Percentiles rank a stretch among this genome's conserved stretches.
phyloP scores from a whole-genome alignment of 2,888 invertebrate species.

The Oligia fasciuncula region DNA sequence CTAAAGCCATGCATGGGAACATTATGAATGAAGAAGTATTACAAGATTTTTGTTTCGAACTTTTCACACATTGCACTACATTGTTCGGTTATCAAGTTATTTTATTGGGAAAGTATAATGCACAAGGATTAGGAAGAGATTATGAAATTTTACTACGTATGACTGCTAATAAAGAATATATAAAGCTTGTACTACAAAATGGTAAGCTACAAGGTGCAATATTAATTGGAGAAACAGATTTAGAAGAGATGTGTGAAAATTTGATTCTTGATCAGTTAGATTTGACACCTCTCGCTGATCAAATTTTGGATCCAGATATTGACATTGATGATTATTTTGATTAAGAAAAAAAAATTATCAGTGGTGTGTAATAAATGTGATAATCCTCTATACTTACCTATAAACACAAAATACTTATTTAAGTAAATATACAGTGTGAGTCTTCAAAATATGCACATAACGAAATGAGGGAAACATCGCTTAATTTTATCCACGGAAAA shows the following conservation, averaged over 20 bases:
- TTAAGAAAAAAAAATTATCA: slow-evolving; percentile 78
- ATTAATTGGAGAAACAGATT: slow-evolving; percentile 98
- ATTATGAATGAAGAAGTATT: slow-evolving; percentile 91
- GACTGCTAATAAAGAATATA: slow-evolving; percentile 94
- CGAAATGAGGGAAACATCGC: too few relatives aligned
- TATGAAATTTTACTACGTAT: slow-evolving; percentile 96
- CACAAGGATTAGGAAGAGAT: slow-evolving; percentile 94
- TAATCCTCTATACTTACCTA: not conserved
- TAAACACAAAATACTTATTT: not conserved
- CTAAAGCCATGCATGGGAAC: slow-evolving; percentile 95
- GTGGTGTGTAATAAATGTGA: not conserved
- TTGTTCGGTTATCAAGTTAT: slow-evolving; percentile 98
- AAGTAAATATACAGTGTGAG: too few relatives aligned
- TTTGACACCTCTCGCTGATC: slow-evolving; percentile 96
- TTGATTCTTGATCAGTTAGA: slow-evolving; percentile 98
- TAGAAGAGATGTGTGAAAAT: slow-evolving; percentile 99
- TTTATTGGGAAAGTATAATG: slow-evolving; percentile 97
- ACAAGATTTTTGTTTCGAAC: slow-evolving; percentile 99
- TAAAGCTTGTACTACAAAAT: slow-evolving; percentile 96
- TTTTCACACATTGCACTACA: slow-evolving; percentile 98
- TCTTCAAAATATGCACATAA: too few relatives aligned
- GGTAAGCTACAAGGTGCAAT: slow-evolving; percentile 97
- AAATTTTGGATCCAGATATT: slow-evolving; percentile 97
- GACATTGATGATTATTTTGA: slow-evolving; percentile 99
- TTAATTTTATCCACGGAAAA: too few relatives aligned